Conservation (phyloP, 2,888 invertebrate genomes). For the Proisotoma minuta region DNA sequence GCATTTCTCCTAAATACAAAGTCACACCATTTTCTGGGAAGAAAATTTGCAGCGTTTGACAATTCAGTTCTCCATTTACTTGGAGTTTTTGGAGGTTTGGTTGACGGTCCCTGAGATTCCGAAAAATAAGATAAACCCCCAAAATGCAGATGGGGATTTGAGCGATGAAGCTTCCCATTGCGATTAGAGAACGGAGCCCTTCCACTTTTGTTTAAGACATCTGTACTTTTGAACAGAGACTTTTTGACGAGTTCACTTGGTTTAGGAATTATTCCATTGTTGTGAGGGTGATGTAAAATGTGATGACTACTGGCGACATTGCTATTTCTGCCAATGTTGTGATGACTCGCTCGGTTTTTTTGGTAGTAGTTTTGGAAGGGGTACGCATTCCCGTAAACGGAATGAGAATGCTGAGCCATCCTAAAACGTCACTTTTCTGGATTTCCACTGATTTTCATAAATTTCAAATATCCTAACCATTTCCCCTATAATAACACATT, state of each 20-base stretch:
- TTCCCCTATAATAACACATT: too few species aligned
- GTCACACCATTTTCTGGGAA: constrained; percentile 36
- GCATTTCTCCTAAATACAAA: constrained; percentile 40
- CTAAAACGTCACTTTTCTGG: too few species aligned
- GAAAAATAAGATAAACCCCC: not conserved
- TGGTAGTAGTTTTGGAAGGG: not conserved
- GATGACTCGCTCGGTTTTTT: not conserved
- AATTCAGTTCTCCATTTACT: constrained; percentile 37
- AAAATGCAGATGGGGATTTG: constrained; percentile 9
- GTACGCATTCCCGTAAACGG: constrained; percentile 7
- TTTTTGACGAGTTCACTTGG: not conserved
- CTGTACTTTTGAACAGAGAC: not conserved
- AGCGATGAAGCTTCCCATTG: constrained; percentile 13
- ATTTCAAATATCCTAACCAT: too few species aligned
- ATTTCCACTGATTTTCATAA: too few species aligned
- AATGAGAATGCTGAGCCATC: constrained; percentile 13
- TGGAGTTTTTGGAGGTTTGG: not conserved
- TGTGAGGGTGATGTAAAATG: not conserved
- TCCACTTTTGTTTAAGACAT: not conserved
- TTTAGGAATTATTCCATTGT: too few species aligned
- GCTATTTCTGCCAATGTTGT: not conserved
- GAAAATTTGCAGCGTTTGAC: constrained; percentile 26
- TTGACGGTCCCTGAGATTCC: not conserved
- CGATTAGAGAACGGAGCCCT: constrained; percentile 1
- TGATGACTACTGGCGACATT: not conserved